phyloP scores from a whole-genome alignment of 1,140 invertebrate species.

The Lycorma delicatula region DNA sequence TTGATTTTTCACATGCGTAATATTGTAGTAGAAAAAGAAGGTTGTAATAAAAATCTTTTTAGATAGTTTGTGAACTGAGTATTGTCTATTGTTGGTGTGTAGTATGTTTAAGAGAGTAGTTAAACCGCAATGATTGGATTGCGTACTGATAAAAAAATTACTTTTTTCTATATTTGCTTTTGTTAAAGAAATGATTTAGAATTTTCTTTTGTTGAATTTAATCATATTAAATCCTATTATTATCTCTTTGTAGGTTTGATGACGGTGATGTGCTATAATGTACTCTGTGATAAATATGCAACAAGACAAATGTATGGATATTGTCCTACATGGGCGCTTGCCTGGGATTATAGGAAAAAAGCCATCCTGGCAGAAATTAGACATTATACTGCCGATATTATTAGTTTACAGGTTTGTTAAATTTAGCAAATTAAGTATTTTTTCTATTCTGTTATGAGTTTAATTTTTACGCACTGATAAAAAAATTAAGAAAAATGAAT shows the following conservation, averaged over 20 bases:
- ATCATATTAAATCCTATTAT: no score
- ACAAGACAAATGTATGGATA: constrained; percentile 96
- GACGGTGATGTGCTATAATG: constrained; percentile 99
- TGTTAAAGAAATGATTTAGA: no score
- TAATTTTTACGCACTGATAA: not conserved
- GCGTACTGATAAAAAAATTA: no score
- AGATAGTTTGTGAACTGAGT: no score
- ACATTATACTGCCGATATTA: constrained; percentile 95
- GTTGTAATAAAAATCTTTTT: no score
- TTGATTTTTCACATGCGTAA: no score
- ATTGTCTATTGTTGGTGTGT: no score
- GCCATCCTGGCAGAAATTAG: constrained; percentile 95
- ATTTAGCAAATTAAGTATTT: not conserved
- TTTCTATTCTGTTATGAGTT: not conserved
- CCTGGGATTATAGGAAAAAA: constrained; percentile 98
- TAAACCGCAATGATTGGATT: no score
- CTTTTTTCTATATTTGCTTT: no score
- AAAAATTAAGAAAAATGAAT: not conserved
- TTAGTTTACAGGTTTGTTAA: constrained; percentile 67
- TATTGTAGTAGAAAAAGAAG: no score
- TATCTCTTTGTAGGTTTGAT: constrained; percentile 67
- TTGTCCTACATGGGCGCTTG: constrained; percentile 93
- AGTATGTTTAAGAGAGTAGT: no score
- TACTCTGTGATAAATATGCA: constrained; percentile 97
- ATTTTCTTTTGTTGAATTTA: no score